Base-by-base conservation (phyloP, 1,140 invertebrate species). In the Cydia splendana region DNA sequence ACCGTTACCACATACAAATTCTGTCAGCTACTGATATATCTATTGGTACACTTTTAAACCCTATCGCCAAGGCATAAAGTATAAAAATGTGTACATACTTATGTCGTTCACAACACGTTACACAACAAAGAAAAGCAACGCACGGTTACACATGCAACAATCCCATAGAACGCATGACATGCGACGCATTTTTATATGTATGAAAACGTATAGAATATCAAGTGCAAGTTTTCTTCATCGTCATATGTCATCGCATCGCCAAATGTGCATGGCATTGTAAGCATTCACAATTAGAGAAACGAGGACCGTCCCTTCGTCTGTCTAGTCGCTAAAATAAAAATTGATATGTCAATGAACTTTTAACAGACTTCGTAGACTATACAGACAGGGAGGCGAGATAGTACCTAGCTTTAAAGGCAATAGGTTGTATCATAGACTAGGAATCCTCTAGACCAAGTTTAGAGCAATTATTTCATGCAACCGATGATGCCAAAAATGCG, bases 121-220 rank as follows among this genome's bases (percentile, higher is more conserved):
- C 20, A 20, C 20, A 62, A 62, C 57, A 62, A 62, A 24, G 18
- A 3, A 62, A 62, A 24, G 57, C 57, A 62, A 62, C 57, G 57
- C 57, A 62, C 57, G 57, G 57, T 24, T 62, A 62, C 57, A 62
- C 57, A 62, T 62, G 57, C 57, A 62, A 9, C 53, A 7, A 62
- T 62, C 57, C 57, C 57, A 62, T 62, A 57, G 2, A 57, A 57
- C 53, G 53, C n/a, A 42, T 42, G 18, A 12, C 20, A 62, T 20
- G 53, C 53, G n/a, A 62, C 57, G 57, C 20, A 62, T 62, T 62
- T 62, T 62, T 62, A 62, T 62, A 1, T 62, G 4, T 34, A 6
- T 34, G 20, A 24, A 62, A 62, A 10, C 57, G 10, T 12, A 62
- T 24, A 10, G 20, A 62, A 24, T 62, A 62, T 24, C 20, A 62